Conservation (phyloP, 2,888 invertebrate species). For the Aphidius colemani region DNA sequence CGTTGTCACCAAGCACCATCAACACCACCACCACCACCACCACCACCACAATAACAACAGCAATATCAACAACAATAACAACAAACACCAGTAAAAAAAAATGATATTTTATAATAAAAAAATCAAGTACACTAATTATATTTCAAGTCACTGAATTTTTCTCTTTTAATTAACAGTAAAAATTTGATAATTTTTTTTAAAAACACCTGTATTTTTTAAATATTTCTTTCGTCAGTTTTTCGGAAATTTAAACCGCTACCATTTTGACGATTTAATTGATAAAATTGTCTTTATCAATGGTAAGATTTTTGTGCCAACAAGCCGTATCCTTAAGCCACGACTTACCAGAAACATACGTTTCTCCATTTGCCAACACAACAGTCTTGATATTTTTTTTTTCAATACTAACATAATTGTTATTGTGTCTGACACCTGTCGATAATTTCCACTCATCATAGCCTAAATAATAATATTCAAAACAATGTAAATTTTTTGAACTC, state of each 20-base stretch:
- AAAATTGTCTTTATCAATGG: background rate
- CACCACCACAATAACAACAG: background rate
- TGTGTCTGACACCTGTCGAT: background rate
- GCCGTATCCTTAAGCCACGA: background rate
- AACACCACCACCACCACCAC: conserved; percentile 1
- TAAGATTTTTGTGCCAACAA: background rate
- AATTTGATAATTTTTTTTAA: too few species aligned
- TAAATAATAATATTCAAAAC: too few species aligned
- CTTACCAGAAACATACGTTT: background rate
- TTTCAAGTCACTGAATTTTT: too few species aligned
- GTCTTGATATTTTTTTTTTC: background rate
- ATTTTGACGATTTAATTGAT: background rate
- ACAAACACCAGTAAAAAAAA: too few species aligned
- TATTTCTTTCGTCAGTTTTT: background rate
- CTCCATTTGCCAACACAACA: background rate
- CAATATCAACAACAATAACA: too few species aligned
- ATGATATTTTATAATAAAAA: too few species aligned
- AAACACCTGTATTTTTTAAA: too few species aligned
- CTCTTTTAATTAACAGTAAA: too few species aligned
- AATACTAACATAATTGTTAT: conserved; percentile 6
- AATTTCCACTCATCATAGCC: too few species aligned
- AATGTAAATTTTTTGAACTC: too few species aligned
- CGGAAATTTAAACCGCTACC: conserved; percentile 4
- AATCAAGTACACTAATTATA: too few species aligned
- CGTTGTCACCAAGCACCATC: conserved; percentile 18